phyloP scores from a whole-genome alignment of 2,797 vertebrate species.

The Eremophila alpestris region DNA sequence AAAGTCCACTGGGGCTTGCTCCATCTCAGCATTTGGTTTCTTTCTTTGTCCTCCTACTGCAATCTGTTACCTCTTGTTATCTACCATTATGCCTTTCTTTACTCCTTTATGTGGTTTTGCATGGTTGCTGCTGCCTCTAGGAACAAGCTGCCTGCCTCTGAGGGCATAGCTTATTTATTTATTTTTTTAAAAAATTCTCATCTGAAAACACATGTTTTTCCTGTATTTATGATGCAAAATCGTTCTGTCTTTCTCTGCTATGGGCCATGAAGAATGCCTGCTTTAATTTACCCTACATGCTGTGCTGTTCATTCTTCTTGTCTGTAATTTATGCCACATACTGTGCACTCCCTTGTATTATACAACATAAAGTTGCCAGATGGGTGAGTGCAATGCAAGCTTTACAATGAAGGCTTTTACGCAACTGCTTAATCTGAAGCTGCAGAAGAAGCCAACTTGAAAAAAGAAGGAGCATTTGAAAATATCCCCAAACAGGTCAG shows the following conservation, averaged over 20 bases:
- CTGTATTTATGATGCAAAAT: slow-evolving; percentile 51
- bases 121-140: not conserved
- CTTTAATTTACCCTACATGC: slow-evolving; percentile 64
- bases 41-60: slow-evolving; percentile 41
- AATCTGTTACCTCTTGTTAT: slow-evolving; percentile 59
- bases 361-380: slow-evolving; percentile 67
- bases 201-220: slow-evolving; percentile 47
- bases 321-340: slow-evolving; percentile 69
- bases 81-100: slow-evolving; percentile 27
- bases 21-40: slow-evolving; percentile 47
- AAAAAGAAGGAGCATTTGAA: slow-evolving; percentile 27
- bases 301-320: slow-evolving; percentile 61
- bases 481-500: slow-evolving; percentile 17
- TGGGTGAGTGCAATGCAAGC: slow-evolving; percentile 39
- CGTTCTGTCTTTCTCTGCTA: slow-evolving; percentile 52
- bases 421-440: slow-evolving; percentile 35
- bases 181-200: not conserved
- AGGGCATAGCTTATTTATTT: not conserved
- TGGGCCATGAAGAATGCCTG: slow-evolving; percentile 45
- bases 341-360: slow-evolving; percentile 60
- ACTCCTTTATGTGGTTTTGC: slow-evolving; percentile 22
- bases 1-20: slow-evolving; percentile 38
- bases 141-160: slow-evolving; percentile 11
- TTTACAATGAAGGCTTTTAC: slow-evolving; percentile 57
- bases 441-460: slow-evolving; percentile 34